phyloP scores from a whole-genome alignment of 2,888 invertebrate genomes.

The Monochamus alternatus region DNA sequence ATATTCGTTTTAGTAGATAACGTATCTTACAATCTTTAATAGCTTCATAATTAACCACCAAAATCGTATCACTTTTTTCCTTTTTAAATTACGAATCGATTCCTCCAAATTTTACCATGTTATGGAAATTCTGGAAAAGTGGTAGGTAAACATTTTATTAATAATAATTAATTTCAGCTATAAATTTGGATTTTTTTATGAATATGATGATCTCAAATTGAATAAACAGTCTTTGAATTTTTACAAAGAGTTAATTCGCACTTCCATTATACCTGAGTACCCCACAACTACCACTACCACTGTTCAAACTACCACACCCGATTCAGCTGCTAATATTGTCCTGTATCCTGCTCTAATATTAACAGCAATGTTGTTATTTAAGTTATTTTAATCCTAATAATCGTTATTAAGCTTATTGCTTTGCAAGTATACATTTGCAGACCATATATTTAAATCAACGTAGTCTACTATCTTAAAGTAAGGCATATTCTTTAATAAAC shows the following conservation, averaged over 20 bases:
- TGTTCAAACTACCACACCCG: not conserved
- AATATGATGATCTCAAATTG: not conserved
- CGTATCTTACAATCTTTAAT: too few relatives aligned
- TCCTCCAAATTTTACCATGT: too few relatives aligned
- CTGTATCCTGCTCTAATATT: not conserved
- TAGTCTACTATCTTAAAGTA: too few relatives aligned
- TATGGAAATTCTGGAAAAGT: too few relatives aligned
- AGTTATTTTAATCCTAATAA: not conserved
- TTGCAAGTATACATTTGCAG: too few relatives aligned
- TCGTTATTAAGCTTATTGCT: too few relatives aligned
- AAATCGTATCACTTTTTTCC: too few relatives aligned
- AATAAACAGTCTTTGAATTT: not conserved
- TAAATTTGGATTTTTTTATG: not conserved
- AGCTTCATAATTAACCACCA: too few relatives aligned
- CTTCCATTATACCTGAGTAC: not conserved
- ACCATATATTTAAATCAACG: too few relatives aligned
- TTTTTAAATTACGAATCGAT: too few relatives aligned
- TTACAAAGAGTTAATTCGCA: not conserved
- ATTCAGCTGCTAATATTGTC: not conserved
- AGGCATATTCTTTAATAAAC: too few relatives aligned
- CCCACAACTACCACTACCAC: not conserved
- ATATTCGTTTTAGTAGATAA: not conserved
- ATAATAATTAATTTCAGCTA: not conserved
- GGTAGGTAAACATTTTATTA: too few relatives aligned
- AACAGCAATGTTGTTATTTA: not conserved